Conservation (phyloP, 2,888 invertebrate species). For the Caenorhabditis sp. region DNA sequence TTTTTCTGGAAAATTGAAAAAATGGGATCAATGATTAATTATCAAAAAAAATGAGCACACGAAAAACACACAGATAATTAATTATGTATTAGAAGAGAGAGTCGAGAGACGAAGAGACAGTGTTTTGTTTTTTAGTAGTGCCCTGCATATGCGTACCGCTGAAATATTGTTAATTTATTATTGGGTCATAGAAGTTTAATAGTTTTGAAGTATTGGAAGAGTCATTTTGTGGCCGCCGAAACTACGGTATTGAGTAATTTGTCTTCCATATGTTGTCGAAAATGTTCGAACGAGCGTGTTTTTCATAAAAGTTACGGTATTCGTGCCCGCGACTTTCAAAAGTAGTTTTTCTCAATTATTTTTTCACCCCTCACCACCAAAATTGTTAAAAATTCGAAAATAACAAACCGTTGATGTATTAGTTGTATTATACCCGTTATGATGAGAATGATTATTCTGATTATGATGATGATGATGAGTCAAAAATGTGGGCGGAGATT, state of each 20-base stretch:
- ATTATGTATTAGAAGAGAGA: not conserved
- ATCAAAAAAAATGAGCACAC: slow-evolving; percentile 25
- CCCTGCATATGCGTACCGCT: slow-evolving; percentile 55
- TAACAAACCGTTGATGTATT: slow-evolving; percentile 43
- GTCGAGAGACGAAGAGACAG: not conserved
- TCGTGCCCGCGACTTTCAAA: no score
- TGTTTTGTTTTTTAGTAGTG: slow-evolving; percentile 42
- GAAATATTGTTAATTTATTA: slow-evolving; percentile 26
- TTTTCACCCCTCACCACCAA: not conserved
- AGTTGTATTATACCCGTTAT: slow-evolving; percentile 45
- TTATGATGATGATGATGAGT: slow-evolving; percentile 21
- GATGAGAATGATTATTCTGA: slow-evolving; percentile 11
- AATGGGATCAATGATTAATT: not conserved
- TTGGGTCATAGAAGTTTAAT: no score
- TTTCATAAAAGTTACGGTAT: no score
- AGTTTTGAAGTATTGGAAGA: no score
- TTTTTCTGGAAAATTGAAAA: slow-evolving; percentile 21
- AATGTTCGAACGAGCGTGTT: no score
- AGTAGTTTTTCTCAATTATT: no score
- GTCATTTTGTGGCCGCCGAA: no score
- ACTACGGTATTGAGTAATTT: no score
- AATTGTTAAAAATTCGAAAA: not conserved
- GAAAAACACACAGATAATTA: slow-evolving; percentile 3
- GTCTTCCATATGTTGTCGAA: no score
- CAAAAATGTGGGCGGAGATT: slow-evolving; percentile 44